Evolutionary conservation across 2,888 invertebrate species (phyloP).

Genomic region (Ormyrus labotus): DNA sequence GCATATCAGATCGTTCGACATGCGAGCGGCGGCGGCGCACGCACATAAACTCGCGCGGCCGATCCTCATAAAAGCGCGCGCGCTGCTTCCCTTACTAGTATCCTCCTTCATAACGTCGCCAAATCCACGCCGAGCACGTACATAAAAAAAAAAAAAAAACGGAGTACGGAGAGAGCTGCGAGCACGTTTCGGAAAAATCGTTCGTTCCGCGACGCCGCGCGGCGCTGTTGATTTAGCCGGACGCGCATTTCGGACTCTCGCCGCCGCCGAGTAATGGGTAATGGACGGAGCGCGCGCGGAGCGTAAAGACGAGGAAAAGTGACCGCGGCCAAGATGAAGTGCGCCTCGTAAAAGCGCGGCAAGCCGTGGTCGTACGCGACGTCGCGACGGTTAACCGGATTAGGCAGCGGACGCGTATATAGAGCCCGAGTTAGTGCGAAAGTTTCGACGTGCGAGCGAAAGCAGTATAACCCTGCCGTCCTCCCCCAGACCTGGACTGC

Average conservation of each 20-base stretch:
- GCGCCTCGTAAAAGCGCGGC: slow-evolving; percentile 43
- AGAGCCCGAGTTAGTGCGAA: slow-evolving; percentile 17
- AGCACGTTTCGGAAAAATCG: slow-evolving; percentile 1
- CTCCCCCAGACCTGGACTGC: no score
- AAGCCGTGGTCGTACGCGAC: slow-evolving; percentile 28
- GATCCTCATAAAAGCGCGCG: not conserved
- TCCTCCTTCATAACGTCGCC: slow-evolving; percentile 4
- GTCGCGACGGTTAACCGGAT: slow-evolving; percentile 45
- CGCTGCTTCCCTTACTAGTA: not conserved
- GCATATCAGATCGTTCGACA: slow-evolving; percentile 13
- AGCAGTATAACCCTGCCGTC: not conserved
- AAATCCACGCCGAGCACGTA: not conserved
- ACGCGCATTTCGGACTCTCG: no score
- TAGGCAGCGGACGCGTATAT: slow-evolving; percentile 12
- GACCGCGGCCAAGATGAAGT: slow-evolving; percentile 23
- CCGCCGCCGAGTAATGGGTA: not conserved
- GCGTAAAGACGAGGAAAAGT: slow-evolving; percentile 19
- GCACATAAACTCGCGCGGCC: not conserved
- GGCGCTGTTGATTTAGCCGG: slow-evolving; percentile 23
- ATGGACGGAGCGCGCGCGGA: not conserved
- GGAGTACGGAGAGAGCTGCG: not conserved
- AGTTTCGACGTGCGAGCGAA: slow-evolving; percentile 16
- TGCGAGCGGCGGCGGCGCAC: not conserved
- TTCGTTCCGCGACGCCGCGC: not conserved
- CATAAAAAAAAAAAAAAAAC: not conserved